These are phyloP conservation scores for Athalia cordata DNA, from an alignment of 2,888 invertebrate species.

Conservation along the genomic window DNA sequence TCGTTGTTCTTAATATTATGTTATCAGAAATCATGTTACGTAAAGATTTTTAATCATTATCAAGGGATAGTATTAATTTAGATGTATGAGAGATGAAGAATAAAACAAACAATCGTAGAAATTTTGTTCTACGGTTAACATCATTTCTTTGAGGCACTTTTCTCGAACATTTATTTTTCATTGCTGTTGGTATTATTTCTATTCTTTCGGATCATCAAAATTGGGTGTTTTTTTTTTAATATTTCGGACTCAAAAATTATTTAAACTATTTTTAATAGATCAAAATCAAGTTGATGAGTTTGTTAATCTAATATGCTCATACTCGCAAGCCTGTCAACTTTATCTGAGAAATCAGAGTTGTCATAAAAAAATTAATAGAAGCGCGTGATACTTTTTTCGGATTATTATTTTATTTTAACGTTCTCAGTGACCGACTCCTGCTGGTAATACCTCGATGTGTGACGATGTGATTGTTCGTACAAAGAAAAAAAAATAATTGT, in stretches of 20 bases:
- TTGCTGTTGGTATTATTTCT: background rate
- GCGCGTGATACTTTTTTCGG: too few relatives aligned
- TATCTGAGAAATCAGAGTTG: conserved; percentile 27
- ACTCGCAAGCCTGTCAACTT: conserved; percentile 38
- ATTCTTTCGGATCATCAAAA: background rate
- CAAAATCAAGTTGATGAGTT: conserved; percentile 31
- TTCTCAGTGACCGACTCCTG: too few relatives aligned
- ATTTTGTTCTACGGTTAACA: conserved; percentile 2
- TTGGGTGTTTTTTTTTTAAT: background rate
- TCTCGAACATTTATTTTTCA: conserved; percentile 1
- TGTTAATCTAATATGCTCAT: conserved; percentile 15
- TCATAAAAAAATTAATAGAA: background rate
- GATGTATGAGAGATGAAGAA: background rate
- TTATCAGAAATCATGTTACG: conserved; percentile 22
- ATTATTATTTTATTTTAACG: too few relatives aligned
- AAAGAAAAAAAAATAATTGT: too few relatives aligned
- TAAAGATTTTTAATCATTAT: background rate
- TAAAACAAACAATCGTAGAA: background rate
- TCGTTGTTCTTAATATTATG: conserved; percentile 1
- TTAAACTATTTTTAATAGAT: background rate
- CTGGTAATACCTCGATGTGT: too few relatives aligned
- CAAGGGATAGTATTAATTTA: conserved; percentile 1
- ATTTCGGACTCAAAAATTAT: conserved; percentile 20
- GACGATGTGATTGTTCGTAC: too few relatives aligned
- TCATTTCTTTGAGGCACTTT: conserved; percentile 10